Conservation (phyloP, 2,113 vertebrate genomes). For the Chaetodon auriga region DNA sequence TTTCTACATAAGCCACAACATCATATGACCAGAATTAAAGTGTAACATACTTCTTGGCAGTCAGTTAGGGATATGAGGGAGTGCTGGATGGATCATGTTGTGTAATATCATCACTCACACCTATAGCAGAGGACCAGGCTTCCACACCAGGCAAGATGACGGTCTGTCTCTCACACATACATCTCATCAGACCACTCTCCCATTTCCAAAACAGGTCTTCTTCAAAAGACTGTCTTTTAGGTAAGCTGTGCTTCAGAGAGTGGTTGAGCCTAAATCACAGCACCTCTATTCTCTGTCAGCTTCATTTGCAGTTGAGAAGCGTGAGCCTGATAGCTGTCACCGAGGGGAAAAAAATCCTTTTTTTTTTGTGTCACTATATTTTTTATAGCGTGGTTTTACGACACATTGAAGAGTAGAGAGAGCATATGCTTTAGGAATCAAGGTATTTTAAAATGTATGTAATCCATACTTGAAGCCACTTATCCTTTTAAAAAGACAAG, state of each 20-base stretch:
- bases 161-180: constrained; percentile 25
- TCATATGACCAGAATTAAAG: neutral
- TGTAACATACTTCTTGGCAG: constrained; percentile 6
- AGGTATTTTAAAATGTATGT: constrained; percentile 41
- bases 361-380: neutral
- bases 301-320: constrained; percentile 42
- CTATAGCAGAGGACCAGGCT: constrained; percentile 10
- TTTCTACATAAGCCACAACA: neutral
- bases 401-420: neutral
- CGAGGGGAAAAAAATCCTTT: neutral
- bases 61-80: constrained; percentile 3
- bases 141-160: constrained; percentile 47
- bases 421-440: constrained; percentile 11
- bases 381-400: constrained; percentile 15
- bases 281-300: constrained; percentile 33
- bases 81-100: constrained; percentile 31
- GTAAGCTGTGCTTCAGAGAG: constrained; percentile 31
- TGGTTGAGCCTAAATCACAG: constrained; percentile 13
- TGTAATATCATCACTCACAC: constrained; percentile 57
- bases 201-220: constrained; percentile 55
- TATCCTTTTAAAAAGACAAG: constrained; percentile 31
- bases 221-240: constrained; percentile 26
- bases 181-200: constrained; percentile 30
- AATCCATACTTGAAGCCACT: constrained; percentile 31
- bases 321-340: constrained; percentile 17